phyloP scores from a whole-genome alignment of 2,888 invertebrate species.

The Trisateles emortualis region DNA sequence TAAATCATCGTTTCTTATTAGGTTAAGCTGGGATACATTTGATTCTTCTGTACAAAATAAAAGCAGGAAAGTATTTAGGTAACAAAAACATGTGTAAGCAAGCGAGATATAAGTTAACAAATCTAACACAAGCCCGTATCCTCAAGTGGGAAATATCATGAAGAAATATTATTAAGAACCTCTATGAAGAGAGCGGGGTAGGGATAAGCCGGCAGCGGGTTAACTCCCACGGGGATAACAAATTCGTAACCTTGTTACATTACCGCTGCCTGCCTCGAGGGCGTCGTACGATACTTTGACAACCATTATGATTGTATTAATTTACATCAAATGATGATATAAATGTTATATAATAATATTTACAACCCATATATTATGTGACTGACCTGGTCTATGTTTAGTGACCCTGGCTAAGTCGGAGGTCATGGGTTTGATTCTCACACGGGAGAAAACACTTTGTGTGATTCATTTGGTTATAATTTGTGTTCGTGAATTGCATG shows the following conservation, averaged over 20 bases:
- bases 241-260: conserved; percentile 60
- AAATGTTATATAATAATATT: too few relatives aligned
- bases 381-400: too few relatives aligned
- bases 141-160: conserved; percentile 49
- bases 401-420: too few relatives aligned
- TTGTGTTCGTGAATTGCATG: too few relatives aligned
- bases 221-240: conserved; percentile 56
- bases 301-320: conserved; percentile 58
- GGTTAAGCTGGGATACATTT: too few relatives aligned
- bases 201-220: conserved; percentile 52
- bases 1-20: too few relatives aligned
- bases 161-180: conserved; percentile 59
- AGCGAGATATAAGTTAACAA: conserved; percentile 40
- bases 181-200: conserved; percentile 49
- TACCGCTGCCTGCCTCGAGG: conserved; percentile 46
- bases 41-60: neutral
- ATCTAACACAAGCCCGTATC: conserved; percentile 33
- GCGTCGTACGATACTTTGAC: conserved; percentile 56
- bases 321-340: conserved; percentile 47
- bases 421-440: too few relatives aligned
- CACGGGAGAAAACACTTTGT: too few relatives aligned
- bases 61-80: neutral
- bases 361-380: too few relatives aligned
- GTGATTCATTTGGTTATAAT: too few relatives aligned
- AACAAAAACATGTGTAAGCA: conserved; percentile 21